Percentiles rank a stretch among this genome's conserved stretches.
These are phyloP conservation scores for Endotricha flammealis DNA, from an alignment of 2,888 invertebrate species.

Conservation along the genomic window DNA sequence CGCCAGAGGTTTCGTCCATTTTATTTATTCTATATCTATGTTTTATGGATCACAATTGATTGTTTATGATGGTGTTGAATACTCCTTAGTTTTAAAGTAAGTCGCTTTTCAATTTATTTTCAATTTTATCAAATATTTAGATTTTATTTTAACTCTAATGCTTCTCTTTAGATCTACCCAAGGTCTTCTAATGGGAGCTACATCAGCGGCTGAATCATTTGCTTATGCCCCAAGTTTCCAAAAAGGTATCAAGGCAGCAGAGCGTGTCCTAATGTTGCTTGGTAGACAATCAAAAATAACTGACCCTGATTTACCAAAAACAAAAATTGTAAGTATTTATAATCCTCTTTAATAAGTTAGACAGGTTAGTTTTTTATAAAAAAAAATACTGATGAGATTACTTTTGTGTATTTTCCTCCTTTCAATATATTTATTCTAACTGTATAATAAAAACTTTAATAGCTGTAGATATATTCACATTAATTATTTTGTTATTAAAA, in stretches of 20 bases:
- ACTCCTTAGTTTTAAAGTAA: slow-evolving; percentile 84
- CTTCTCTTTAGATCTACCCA: slow-evolving; percentile 87
- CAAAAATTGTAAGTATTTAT: slow-evolving; percentile 53
- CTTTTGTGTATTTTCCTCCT: no score
- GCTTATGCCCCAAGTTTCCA: slow-evolving; percentile 90
- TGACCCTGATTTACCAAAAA: slow-evolving; percentile 57
- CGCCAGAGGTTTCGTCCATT: slow-evolving; percentile 85
- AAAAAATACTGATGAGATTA: no score
- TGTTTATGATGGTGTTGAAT: slow-evolving; percentile 73
- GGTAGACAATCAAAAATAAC: slow-evolving; percentile 79
- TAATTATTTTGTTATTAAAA: neutral
- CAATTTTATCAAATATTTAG: slow-evolving; percentile 27
- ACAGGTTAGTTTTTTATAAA: no score
- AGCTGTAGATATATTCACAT: neutral
- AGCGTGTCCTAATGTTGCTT: slow-evolving; percentile 81
- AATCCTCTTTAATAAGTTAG: no score
- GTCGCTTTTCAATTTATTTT: slow-evolving; percentile 38
- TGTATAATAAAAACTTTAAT: no score
- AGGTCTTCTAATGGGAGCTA: slow-evolving; percentile 83
- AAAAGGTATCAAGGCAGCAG: slow-evolving; percentile 85
- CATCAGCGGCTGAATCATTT: slow-evolving; percentile 83
- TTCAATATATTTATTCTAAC: no score
- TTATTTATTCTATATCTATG: slow-evolving; percentile 84
- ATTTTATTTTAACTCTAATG: no score
- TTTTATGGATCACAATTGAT: slow-evolving; percentile 85